A percentile compares a stretch with the other conserved stretches of the same genome.
These are phyloP conservation scores for Drosophila planitibia DNA, from an alignment of 2,888 invertebrate genomes.

Conservation along the genomic window DNA sequence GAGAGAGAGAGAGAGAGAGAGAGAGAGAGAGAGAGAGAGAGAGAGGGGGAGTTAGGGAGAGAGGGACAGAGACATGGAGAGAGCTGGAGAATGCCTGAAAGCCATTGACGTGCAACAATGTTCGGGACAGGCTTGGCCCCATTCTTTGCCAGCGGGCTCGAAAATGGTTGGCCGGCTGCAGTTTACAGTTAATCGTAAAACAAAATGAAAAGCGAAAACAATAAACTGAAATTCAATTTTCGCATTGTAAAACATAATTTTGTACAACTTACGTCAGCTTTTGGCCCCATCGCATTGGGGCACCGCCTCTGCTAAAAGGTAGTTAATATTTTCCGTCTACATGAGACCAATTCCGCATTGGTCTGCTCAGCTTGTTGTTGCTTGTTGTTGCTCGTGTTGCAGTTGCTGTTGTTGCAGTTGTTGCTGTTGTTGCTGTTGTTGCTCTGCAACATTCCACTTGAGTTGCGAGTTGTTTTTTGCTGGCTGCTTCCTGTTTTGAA, in stretches of 20 bases:
- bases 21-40: not conserved
- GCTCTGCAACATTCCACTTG: conserved; percentile 57
- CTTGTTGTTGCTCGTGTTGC: conserved; percentile 20
- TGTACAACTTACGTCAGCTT: conserved; percentile 72
- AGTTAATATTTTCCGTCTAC: conserved; percentile 72
- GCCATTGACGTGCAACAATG: conserved; percentile 69
- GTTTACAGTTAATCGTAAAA: conserved; percentile 77
- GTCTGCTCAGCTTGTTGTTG: not conserved
- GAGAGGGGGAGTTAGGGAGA: not conserved
- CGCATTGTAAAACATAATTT: conserved; percentile 82
- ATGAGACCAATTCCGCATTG: conserved; percentile 25
- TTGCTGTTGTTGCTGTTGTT: conserved; percentile 10
- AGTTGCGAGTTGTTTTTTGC: conserved; percentile 60
- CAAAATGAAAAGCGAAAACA: conserved; percentile 69
- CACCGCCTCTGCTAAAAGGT: conserved; percentile 61
- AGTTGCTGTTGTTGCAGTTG: conserved; percentile 1
- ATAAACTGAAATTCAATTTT: conserved; percentile 82
- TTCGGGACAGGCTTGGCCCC: conserved; percentile 23
- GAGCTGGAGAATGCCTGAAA: conserved; percentile 20
- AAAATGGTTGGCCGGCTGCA: conserved; percentile 55
- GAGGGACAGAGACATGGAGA: not conserved
- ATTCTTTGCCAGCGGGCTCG: conserved; percentile 8
- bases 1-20: not conserved
- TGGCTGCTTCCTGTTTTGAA: conserved; percentile 74
- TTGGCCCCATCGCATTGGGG: conserved; percentile 42